Evolutionary conservation across 1,140 invertebrate genomes (phyloP).

Genomic region (Diprion similis): DNA sequence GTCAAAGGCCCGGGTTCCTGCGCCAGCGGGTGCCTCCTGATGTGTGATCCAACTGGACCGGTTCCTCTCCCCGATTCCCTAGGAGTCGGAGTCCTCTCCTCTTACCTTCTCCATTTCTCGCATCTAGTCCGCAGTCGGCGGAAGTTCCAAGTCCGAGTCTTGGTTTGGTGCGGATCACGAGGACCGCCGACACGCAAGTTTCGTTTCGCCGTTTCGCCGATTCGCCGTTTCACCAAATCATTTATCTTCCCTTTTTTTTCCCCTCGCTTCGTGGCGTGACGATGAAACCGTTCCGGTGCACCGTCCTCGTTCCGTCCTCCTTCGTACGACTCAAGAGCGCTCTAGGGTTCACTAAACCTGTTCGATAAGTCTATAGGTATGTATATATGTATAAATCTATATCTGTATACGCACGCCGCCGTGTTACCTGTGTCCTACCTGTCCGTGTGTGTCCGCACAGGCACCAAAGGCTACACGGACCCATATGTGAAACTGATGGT

Average conservation of each 20-base stretch:
- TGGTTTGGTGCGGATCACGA: not conserved
- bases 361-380: not conserved
- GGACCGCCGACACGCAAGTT: not conserved
- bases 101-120: no score
- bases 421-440: no score
- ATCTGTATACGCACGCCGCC: no score
- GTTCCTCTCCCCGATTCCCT: constrained; percentile 32
- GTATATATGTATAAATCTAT: no score
- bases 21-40: constrained; percentile 34
- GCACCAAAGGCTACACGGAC: no score
- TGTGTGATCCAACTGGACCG: constrained; percentile 33
- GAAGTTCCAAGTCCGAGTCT: not conserved
- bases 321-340: not conserved
- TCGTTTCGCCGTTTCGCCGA: constrained; percentile 6
- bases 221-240: not conserved
- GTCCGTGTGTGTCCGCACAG: no score
- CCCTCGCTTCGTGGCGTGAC: not conserved
- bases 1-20: constrained; percentile 10
- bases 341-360: constrained; percentile 7
- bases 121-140: constrained; percentile 17
- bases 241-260: not conserved
- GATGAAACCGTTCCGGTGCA: no score
- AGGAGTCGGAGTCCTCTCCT: constrained; percentile 31
- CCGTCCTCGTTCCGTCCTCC: no score
- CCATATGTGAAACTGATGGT: no score